A percentile compares a stretch with the other conserved stretches of the same genome.
Conservation (phyloP, 2,888 invertebrate genomes). For the Tortricodes alternella region DNA sequence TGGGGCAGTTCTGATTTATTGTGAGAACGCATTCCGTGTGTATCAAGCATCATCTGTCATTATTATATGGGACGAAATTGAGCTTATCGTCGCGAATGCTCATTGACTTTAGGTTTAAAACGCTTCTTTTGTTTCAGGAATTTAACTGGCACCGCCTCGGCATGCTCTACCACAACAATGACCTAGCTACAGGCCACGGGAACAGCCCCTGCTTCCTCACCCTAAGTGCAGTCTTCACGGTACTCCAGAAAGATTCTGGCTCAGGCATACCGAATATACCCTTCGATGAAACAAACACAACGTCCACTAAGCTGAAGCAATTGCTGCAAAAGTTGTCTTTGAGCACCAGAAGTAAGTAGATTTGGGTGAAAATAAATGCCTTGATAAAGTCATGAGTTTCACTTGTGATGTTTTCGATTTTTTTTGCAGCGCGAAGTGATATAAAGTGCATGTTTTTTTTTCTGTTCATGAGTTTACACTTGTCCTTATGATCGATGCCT, state of each 20-base stretch:
- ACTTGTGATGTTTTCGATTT: conserved; percentile 14
- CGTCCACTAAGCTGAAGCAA: conserved; percentile 78
- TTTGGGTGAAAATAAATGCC: conserved; percentile 16
- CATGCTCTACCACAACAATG: conserved; percentile 88
- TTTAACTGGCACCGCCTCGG: conserved; percentile 89
- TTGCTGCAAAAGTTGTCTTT: conserved; percentile 84
- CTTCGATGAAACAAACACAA: conserved; percentile 85
- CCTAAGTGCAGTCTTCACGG: conserved; percentile 85
- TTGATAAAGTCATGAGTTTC: conserved; percentile 10
- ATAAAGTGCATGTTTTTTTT: too few species aligned
- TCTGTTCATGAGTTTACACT: too few species aligned
- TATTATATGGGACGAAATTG: too few species aligned
- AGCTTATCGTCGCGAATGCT: too few species aligned
- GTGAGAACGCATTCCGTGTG: too few species aligned
- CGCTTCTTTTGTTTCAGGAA: conserved; percentile 82
- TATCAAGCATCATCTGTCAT: too few species aligned
- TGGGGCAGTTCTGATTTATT: too few species aligned
- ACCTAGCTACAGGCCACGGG: conserved; percentile 82
- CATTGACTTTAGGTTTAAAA: too few species aligned
- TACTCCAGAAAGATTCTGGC: conserved; percentile 68
- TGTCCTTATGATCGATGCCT: too few species aligned
- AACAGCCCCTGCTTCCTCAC: conserved; percentile 91
- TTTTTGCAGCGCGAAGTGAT: not conserved
- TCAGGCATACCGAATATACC: conserved; percentile 80
- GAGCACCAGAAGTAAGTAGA: conserved; percentile 87